Evolutionary conservation across 2,797 vertebrate genomes (phyloP).

Genomic region (Glyptemys insculpta): DNA sequence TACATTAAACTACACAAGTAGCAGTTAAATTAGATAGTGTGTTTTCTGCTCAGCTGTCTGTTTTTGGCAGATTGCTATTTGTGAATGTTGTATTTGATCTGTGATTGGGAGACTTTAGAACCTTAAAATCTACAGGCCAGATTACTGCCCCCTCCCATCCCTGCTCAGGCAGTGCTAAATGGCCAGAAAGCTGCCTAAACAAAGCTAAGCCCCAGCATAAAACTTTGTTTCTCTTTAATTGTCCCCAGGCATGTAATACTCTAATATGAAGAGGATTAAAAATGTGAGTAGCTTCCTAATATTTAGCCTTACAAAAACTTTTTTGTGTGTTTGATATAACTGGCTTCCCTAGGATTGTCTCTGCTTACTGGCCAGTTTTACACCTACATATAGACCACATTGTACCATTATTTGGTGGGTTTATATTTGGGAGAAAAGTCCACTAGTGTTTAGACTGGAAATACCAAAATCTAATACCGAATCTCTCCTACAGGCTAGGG

Average conservation of each 20-base stretch:
- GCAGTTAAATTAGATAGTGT: neutral
- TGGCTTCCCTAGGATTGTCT: neutral
- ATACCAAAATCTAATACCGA: neutral
- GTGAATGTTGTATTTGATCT: neutral
- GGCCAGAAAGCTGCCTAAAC: neutral
- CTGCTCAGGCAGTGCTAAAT: neutral
- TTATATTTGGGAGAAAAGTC: neutral
- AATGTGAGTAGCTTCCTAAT: neutral
- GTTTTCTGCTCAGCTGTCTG: conserved; percentile 7
- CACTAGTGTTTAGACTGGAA: neutral
- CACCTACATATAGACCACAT: neutral
- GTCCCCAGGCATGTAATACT: rapidly evolving
- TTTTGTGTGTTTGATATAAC: neutral
- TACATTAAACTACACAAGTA: conserved; percentile 30
- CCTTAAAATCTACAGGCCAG: neutral
- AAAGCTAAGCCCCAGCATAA: neutral
- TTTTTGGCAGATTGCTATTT: neutral
- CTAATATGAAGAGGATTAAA: neutral
- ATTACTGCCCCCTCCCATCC: neutral
- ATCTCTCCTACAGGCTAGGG: neutral
- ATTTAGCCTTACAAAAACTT: neutral
- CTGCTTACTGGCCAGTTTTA: neutral
- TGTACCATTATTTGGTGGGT: neutral
- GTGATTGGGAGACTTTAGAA: neutral
- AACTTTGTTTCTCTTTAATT: neutral